phyloP scores from a whole-genome alignment of 2,797 vertebrate species.

The Artibeus jamaicensis region DNA sequence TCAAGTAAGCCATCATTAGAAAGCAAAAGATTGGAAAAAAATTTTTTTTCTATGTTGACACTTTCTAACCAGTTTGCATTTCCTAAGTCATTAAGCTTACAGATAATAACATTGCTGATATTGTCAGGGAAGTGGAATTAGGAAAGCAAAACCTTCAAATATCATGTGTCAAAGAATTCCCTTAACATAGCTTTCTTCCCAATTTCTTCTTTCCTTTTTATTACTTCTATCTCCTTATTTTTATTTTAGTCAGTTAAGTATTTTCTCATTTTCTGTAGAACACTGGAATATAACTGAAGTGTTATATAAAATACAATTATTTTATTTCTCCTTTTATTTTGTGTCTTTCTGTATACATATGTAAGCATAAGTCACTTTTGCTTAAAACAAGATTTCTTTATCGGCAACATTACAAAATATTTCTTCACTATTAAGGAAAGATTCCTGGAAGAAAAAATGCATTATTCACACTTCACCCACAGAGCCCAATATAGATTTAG shows the following conservation, averaged over 20 bases:
- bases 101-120: conserved; percentile 44
- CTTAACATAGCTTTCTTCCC: not conserved
- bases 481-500: not conserved
- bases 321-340: not conserved
- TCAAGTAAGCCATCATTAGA: conserved; percentile 47
- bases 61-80: conserved; percentile 56
- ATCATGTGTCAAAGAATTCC: not conserved
- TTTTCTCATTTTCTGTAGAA: not conserved
- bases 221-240: not conserved
- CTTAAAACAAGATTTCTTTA: conserved; percentile 35
- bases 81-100: conserved; percentile 59
- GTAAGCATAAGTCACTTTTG: not conserved
- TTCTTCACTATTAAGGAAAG: not conserved
- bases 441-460: not conserved
- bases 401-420: not conserved
- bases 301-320: not conserved
- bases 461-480: not conserved
- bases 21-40: conserved; percentile 5
- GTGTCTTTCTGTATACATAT: not conserved
- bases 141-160: conserved; percentile 48
- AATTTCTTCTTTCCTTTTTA: not conserved
- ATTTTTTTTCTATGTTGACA: conserved; percentile 50
- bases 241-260: not conserved
- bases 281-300: not conserved
- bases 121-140: conserved; percentile 34